Evolutionary conservation across 2,888 invertebrate species (phyloP).

Genomic region (Reticulitermes lucifugus): DNA sequence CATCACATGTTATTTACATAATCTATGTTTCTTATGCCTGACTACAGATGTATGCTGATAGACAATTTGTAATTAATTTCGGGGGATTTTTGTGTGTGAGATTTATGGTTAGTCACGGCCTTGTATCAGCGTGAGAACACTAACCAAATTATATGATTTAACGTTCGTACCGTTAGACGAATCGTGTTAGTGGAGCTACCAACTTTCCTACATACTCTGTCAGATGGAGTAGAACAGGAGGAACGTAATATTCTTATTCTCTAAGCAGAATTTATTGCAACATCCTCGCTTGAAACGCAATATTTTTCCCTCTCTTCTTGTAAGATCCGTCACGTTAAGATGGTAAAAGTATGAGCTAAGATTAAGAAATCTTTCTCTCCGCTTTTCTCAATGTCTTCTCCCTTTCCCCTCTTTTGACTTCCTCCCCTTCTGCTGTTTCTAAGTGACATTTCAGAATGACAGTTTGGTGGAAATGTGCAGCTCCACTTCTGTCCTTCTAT

Average conservation of each 20-base stretch:
- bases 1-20: too few relatives aligned
- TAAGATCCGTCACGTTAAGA: conserved; percentile 34
- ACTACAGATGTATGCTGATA: too few relatives aligned
- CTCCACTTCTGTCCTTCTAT: not conserved
- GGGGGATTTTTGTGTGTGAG: too few relatives aligned
- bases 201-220: not conserved
- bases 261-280: conserved; percentile 43
- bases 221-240: not conserved
- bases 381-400: not conserved
- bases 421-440: conserved; percentile 5
- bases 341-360: conserved; percentile 43
- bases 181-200: not conserved
- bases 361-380: conserved; percentile 21
- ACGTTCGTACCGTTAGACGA: not conserved
- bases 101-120: too few relatives aligned
- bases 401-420: not conserved
- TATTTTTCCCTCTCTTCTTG: not conserved
- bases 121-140: too few relatives aligned
- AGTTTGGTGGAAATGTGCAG: conserved; percentile 3
- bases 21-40: too few relatives aligned
- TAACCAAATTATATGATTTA: too few relatives aligned
- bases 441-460: conserved; percentile 29
- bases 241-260: conserved; percentile 22
- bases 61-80: too few relatives aligned
- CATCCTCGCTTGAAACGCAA: not conserved